phyloP scores from a whole-genome alignment of 2,888 invertebrate species.

The Hylaea fasciaria region DNA sequence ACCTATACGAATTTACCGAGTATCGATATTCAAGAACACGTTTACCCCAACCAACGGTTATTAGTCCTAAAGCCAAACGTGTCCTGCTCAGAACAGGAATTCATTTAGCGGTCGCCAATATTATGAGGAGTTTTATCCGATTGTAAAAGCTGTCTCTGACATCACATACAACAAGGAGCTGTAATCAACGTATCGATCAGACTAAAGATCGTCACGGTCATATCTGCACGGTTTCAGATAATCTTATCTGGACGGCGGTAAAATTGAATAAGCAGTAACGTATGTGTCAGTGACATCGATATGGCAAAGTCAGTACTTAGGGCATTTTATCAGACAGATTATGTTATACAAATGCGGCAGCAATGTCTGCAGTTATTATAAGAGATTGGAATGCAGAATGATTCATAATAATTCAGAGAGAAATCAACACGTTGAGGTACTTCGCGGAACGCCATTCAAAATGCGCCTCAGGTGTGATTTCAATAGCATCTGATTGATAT shows the following conservation, averaged over 20 bases:
- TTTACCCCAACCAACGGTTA: slow-evolving; percentile 15
- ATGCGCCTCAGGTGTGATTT: slow-evolving; percentile 2
- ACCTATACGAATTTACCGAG: slow-evolving; percentile 3
- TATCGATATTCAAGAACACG: slow-evolving; percentile 15
- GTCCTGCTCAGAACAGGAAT: slow-evolving; percentile 15
- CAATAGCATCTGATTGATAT: slow-evolving; percentile 4
- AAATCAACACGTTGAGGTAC: slow-evolving; percentile 9
- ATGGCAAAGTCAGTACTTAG: slow-evolving; percentile 19
- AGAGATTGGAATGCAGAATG: slow-evolving; percentile 12
- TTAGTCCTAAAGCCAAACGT: slow-evolving; percentile 10
- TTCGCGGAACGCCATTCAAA: slow-evolving; percentile 9
- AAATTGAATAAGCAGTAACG: slow-evolving; percentile 45
- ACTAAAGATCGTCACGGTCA: slow-evolving; percentile 48
- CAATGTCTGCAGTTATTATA: slow-evolving; percentile 7
- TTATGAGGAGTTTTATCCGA: slow-evolving; percentile 18
- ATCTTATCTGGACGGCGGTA: slow-evolving; percentile 49
- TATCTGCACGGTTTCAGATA: slow-evolving; percentile 52
- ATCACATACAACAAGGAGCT: slow-evolving; percentile 39
- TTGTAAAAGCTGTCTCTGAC: slow-evolving; percentile 34
- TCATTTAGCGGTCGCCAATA: slow-evolving; percentile 12
- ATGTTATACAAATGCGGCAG: not conserved
- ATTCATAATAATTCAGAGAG: slow-evolving; percentile 19
- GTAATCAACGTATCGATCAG: slow-evolving; percentile 46
- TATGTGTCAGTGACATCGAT: slow-evolving; percentile 29
- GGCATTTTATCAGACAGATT: slow-evolving; percentile 18